phyloP scores from a whole-genome alignment of 2,113 vertebrate genomes.

The Notechis scutatus region DNA sequence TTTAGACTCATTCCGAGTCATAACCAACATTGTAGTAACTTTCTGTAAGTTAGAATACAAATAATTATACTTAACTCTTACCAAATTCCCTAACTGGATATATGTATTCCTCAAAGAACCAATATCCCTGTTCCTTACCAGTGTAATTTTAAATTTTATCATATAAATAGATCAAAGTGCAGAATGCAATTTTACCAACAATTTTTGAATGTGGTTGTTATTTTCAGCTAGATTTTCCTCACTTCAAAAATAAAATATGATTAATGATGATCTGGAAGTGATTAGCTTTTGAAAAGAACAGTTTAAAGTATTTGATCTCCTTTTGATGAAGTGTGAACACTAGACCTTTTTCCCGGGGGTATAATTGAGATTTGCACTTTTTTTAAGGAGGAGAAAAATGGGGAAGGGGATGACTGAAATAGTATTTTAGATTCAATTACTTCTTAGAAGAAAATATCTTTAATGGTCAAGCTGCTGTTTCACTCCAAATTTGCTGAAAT shows the following conservation, averaged over 20 bases:
- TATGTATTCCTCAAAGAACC: conserved; percentile 10
- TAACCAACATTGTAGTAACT: conserved; percentile 8
- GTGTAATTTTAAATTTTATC: conserved; percentile 33
- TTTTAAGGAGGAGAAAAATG: background rate
- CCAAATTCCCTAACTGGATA: background rate
- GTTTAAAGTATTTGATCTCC: conserved; percentile 64
- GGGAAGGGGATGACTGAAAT: background rate
- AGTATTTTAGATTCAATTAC: conserved; percentile 25
- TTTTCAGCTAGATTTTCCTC: conserved; percentile 47
- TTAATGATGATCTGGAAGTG: conserved; percentile 62
- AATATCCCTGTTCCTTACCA: conserved; percentile 25
- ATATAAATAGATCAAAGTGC: conserved; percentile 38
- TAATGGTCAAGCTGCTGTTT: conserved; percentile 43
- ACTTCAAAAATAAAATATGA: conserved; percentile 42
- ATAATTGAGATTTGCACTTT: conserved; percentile 44
- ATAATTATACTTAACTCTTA: conserved; percentile 16
- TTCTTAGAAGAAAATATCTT: conserved; percentile 54
- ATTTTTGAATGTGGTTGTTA: conserved; percentile 47
- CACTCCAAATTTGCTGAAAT: conserved; percentile 59
- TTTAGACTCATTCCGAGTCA: background rate
- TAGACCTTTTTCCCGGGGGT: conserved; percentile 46
- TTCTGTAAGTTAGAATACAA: conserved; percentile 20
- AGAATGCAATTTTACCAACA: conserved; percentile 27
- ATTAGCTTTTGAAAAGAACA: conserved; percentile 62
- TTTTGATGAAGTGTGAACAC: conserved; percentile 69